These are phyloP conservation scores for Acleris laterana DNA, from an alignment of 2,888 invertebrate species.

Conservation along the genomic window DNA sequence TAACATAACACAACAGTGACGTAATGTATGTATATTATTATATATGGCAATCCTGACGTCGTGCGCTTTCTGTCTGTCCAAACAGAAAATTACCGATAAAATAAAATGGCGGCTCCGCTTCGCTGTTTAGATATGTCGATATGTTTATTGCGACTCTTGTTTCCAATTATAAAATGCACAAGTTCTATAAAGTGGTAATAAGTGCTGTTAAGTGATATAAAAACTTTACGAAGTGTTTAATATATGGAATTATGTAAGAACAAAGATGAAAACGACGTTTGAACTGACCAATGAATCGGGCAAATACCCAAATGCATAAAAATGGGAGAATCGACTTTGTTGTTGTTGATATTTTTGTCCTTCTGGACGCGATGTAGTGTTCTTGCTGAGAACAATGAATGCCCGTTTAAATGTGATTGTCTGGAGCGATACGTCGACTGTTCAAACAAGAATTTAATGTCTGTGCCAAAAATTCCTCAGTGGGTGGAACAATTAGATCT, in stretches of 20 bases:
- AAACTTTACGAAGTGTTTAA: constrained; percentile 51
- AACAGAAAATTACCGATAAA: constrained; percentile 41
- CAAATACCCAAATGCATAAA: constrained; percentile 75
- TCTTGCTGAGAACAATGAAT: constrained; percentile 77
- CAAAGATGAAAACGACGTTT: constrained; percentile 55
- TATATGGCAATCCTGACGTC: constrained; percentile 11
- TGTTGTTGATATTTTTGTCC: constrained; percentile 69
- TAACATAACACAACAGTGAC: too few relatives aligned
- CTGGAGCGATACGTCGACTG: constrained; percentile 90
- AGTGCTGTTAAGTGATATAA: constrained; percentile 52
- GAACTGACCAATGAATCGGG: constrained; percentile 60
- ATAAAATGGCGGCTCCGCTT: constrained; percentile 75
- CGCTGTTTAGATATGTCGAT: constrained; percentile 64
- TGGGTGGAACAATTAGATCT: constrained; percentile 91
- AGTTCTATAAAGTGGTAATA: constrained; percentile 53
- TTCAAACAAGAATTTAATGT: constrained; percentile 87
- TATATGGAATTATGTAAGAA: constrained; percentile 73
- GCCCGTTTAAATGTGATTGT: constrained; percentile 89
- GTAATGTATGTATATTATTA: too few relatives aligned
- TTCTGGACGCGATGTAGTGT: constrained; percentile 59
- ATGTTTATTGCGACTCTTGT: constrained; percentile 54
- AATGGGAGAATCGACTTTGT: constrained; percentile 79
- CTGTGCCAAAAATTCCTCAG: constrained; percentile 89
- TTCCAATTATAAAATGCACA: constrained; percentile 62
- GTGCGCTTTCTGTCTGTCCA: background rate